Evolutionary conservation across 2,888 invertebrate species (phyloP), one percentile per base, ranked within the genome.

Genomic region (Eurytoma californica): DNA sequence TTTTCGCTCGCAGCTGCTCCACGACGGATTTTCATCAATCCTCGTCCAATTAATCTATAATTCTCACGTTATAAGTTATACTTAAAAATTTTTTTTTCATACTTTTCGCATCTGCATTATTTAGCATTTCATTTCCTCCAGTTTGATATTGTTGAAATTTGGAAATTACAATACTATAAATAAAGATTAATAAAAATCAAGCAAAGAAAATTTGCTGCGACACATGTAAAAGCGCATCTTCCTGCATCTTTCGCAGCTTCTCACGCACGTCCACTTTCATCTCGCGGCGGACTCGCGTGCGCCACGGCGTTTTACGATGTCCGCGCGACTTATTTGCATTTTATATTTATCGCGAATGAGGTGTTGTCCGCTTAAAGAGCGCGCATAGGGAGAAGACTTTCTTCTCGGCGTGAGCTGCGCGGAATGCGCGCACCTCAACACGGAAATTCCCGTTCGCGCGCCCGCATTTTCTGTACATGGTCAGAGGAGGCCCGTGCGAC

Each of bases 321-420:
- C 39, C n/a, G 28, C 67, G 39, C 51, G 30, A 14, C 68, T 72
- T 30, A 88, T 88, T 88, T 87, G 84, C 86, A 87, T 87, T 88
- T 87, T 87, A 86, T 87, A 87, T 86, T 87, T 86, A 85, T 86
- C 84, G 84, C 84, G 85, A 86, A 84, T 80, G 75, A 83, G 82
- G 79, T 82, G 79, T 39, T 39, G 39, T 82, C 80, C 68, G 80
- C 77, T 24, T 39, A 39, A 39, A 39, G 39, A 39, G 53, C 30
- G 30, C 63, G 63, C 69, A 24, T 18, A 30, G 72, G 74, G 49
- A 49, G 39, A 61, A 53, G 68, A 61, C 72, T 72, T 72, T 72
- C 72, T 49, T 72, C 60, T 14, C 13, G 51, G 18, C 68, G 39
- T 58, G 30, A 30, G 30, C 30, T 7, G 30, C 3, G 20, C 12